Percentiles rank a stretch among this genome's conserved stretches.
Evolutionary conservation across 1,140 invertebrate genomes (phyloP).

Genomic region (Cataglyphis hispanica): DNA sequence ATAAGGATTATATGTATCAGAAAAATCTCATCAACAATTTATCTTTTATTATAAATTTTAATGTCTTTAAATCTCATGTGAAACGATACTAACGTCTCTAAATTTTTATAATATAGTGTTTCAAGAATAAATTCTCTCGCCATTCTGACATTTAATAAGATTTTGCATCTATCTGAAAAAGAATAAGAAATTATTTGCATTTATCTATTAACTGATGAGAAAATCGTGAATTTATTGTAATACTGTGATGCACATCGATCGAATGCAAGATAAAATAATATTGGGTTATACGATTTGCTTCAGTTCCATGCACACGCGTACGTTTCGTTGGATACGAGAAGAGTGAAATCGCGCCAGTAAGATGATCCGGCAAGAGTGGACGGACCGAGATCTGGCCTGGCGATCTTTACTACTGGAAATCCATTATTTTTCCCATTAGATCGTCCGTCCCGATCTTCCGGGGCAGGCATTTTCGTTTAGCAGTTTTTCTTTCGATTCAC

Average conservation of each 20-base stretch:
- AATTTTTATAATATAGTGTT: background rate
- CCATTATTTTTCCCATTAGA: constrained; percentile 86
- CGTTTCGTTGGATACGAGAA: constrained; percentile 20
- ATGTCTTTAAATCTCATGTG: background rate
- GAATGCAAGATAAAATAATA: constrained; percentile 38
- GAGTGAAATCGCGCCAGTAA: constrained; percentile 60
- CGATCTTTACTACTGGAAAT: constrained; percentile 86
- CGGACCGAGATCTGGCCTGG: constrained; percentile 79
- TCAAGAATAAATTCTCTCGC: too few relatives aligned
- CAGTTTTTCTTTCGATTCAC: constrained; percentile 86
- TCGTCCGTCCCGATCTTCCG: constrained; percentile 81
- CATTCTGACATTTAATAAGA: background rate
- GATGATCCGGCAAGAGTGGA: constrained; percentile 68
- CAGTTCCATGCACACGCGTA: background rate
- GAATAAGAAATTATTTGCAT: background rate
- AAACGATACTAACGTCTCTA: background rate
- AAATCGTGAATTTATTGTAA: constrained; percentile 12
- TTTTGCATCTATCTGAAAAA: background rate
- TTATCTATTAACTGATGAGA: constrained; percentile 31
- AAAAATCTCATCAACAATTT: background rate
- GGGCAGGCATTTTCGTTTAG: constrained; percentile 85
- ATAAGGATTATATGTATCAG: too few relatives aligned
- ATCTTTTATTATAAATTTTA: background rate
- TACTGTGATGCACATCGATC: background rate
- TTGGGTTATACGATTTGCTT: constrained; percentile 25